Conservation (phyloP, 2,113 vertebrate species). For the Dendrocopos noguchii region DNA sequence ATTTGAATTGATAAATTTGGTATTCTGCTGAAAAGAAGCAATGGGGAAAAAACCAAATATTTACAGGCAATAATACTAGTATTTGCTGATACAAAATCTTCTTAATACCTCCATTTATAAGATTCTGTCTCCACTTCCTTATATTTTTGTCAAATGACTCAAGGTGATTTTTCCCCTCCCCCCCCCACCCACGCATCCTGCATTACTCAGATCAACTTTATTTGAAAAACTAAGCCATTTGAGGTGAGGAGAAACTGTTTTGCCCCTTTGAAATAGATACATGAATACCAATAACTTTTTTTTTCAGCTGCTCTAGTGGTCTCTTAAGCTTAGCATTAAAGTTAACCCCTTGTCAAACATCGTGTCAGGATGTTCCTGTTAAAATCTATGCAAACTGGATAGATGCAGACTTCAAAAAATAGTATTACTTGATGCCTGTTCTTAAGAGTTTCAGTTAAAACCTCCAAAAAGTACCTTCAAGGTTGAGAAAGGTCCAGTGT, state of each 20-base stretch:
- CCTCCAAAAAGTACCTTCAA: neutral
- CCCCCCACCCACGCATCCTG: neutral
- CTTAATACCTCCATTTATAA: neutral
- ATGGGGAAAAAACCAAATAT: neutral
- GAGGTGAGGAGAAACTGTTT: slow-evolving; percentile 16
- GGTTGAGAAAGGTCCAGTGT: neutral
- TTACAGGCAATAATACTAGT: neutral
- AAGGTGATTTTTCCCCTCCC: neutral
- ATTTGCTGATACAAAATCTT: neutral
- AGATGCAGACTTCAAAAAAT: neutral
- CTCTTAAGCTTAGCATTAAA: neutral
- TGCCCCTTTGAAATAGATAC: neutral
- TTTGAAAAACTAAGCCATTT: slow-evolving; percentile 24
- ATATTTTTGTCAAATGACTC: neutral
- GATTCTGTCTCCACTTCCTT: neutral
- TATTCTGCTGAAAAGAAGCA: slow-evolving; percentile 1
- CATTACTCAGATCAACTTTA: neutral
- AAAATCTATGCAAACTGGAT: slow-evolving; percentile 21
- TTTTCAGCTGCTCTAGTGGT: neutral
- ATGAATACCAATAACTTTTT: neutral
- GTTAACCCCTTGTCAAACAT: slow-evolving; percentile 25
- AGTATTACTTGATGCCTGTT: neutral
- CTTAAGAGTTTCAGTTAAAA: neutral
- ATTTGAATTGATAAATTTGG: neutral
- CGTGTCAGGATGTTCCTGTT: neutral